These are phyloP conservation scores for Hydrotaea diabolus DNA, from an alignment of 2,888 invertebrate species.

Conservation along the genomic window DNA sequence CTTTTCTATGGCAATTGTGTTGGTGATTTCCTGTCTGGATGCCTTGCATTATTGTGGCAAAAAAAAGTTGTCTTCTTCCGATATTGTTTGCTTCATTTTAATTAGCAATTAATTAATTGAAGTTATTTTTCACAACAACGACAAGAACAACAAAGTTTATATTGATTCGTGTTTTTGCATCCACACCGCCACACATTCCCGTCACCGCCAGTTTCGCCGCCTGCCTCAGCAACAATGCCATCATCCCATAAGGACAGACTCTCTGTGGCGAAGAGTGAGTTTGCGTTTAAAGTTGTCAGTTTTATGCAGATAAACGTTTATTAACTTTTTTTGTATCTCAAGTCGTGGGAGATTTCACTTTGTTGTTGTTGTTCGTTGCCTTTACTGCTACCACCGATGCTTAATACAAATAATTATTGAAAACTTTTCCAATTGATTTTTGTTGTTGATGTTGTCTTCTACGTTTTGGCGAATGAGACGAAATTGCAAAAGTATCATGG, in stretches of 20 bases:
- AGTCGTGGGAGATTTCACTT: constrained; percentile 20
- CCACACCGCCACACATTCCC: background rate
- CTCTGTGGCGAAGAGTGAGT: background rate
- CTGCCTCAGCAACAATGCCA: background rate
- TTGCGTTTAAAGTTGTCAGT: constrained; percentile 45
- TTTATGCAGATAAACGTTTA: constrained; percentile 65
- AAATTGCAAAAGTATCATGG: constrained; percentile 19
- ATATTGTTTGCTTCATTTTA: constrained; percentile 56
- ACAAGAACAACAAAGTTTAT: constrained; percentile 36
- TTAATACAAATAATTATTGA: constrained; percentile 65
- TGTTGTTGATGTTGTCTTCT: background rate
- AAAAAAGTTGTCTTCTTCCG: constrained; percentile 3
- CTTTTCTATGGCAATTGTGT: constrained; percentile 8
- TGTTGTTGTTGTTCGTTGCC: constrained; percentile 36
- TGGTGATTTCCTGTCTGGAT: background rate
- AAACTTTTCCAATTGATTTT: constrained; percentile 59
- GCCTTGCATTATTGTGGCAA: background rate
- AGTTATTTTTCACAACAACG: constrained; percentile 50
- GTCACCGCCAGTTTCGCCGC: background rate
- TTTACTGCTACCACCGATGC: constrained; percentile 36
- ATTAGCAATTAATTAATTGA: constrained; percentile 68
- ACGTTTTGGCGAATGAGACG: background rate
- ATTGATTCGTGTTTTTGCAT: constrained; percentile 48
- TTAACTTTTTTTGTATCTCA: constrained; percentile 49
- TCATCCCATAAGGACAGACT: background rate